Evolutionary conservation across 2,888 invertebrate genomes (phyloP), one percentile per base, ranked within the genome.

Genomic region (Amorpha juglandis): DNA sequence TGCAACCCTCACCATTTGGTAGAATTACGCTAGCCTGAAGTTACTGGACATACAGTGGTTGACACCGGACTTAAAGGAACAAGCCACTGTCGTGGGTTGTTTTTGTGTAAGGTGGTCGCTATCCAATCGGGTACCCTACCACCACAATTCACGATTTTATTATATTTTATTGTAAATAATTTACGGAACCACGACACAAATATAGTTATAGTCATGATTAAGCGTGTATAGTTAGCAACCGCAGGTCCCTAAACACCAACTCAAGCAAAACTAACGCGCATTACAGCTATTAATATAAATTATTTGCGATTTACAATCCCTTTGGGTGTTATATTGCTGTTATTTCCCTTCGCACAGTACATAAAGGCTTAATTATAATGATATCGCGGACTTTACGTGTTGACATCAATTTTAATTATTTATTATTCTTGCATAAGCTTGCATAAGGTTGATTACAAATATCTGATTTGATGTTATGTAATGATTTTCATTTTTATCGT

Each of bases 241-340:
- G 67, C 75, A 75, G 88, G 87, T 90, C 91, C 90, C 91, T 74
- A 74, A 85, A 78, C 86, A 81, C 77, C 82, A 79, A 84, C 84
- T 84, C 75, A 78, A 81, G 80, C 86, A 84, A 87, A 91, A 91
- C 90, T 89, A 89, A 83, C 85, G 82, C 83, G 84, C 88, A 89
- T 90, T 80, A 70, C 72, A 78, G 77, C 89, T 89, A 91, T 92
- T 91, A 90, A 90, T 92, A 90, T 90, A 89, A 90, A 92, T 92
- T 90, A 91, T 87, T 83, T 83, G 84, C 74, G 85, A 90, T 92
- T 90, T 90, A 92, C 85, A 86, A 85, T 88, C 84, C 89, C 89
- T 82, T 84, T 74, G 86, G 87, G 90, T 81, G 81, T 83, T 85
- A 83, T 84, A 87, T 89, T 84, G 82, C 83, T 81, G 83, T 88